phyloP scores from a whole-genome alignment of 2,797 vertebrate species.

The Scleropages formosus region DNA sequence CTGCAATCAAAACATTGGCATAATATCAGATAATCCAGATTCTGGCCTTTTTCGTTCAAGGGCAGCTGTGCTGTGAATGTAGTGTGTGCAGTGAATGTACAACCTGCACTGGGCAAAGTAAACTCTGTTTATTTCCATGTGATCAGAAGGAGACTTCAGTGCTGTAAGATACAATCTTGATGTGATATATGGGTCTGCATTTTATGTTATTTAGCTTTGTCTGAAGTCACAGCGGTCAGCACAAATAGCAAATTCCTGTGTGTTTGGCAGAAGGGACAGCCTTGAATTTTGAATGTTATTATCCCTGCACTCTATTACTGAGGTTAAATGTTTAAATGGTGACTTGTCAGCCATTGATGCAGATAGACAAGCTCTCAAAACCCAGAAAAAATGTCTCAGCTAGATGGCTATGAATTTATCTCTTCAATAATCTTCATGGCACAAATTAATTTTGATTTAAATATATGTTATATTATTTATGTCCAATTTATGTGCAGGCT shows the following conservation, averaged over 20 bases:
- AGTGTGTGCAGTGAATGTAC: background rate
- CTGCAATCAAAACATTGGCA: background rate
- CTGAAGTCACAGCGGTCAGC: background rate
- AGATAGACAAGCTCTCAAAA: too few relatives aligned
- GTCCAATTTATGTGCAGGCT: too few relatives aligned
- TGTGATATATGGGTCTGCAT: background rate
- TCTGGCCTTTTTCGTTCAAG: background rate
- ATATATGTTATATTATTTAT: too few relatives aligned
- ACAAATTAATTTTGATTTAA: too few relatives aligned
- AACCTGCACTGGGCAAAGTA: background rate
- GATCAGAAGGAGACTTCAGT: background rate
- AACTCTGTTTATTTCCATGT: slow-evolving; percentile 11
- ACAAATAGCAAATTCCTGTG: background rate
- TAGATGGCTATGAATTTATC: too few relatives aligned
- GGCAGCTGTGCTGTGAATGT: background rate
- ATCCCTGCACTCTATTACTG: too few relatives aligned
- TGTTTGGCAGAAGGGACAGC: too few relatives aligned
- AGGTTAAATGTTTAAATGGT: too few relatives aligned
- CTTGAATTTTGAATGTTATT: background rate
- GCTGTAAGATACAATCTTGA: background rate
- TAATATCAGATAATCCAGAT: background rate
- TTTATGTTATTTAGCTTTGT: background rate
- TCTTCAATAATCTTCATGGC: too few relatives aligned
- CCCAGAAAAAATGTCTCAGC: too few relatives aligned
- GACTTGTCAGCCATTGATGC: too few relatives aligned